Evolutionary conservation across 2,113 vertebrate species (phyloP).

Genomic region (Blennius ocellaris): DNA sequence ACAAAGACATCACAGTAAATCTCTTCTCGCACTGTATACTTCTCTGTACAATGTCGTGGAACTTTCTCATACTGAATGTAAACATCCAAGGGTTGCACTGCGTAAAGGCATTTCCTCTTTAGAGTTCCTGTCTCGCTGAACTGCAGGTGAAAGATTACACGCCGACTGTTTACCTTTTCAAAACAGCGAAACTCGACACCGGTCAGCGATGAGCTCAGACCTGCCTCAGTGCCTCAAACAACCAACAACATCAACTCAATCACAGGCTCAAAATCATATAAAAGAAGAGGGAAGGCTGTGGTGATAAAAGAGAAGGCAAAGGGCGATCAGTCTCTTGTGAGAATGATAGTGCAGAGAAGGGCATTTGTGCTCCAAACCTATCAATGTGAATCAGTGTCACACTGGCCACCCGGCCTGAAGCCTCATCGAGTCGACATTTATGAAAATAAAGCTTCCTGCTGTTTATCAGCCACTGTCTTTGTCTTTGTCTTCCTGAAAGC

Average conservation of each 20-base stretch:
- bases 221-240: slow-evolving; percentile 7
- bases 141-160: background rate
- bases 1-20: slow-evolving; percentile 17
- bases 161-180: slow-evolving; percentile 11
- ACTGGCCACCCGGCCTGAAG: slow-evolving; percentile 38
- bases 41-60: slow-evolving; percentile 30
- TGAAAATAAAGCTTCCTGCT: slow-evolving; percentile 39
- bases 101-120: slow-evolving; percentile 47
- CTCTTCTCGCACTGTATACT: slow-evolving; percentile 36
- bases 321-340: slow-evolving; percentile 50
- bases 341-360: slow-evolving; percentile 79
- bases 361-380: slow-evolving; percentile 70
- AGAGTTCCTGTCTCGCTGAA: background rate
- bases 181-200: slow-evolving; percentile 34
- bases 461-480: slow-evolving; percentile 12
- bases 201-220: slow-evolving; percentile 8
- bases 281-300: slow-evolving; percentile 28
- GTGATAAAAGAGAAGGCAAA: slow-evolving; percentile 40
- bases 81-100: slow-evolving; percentile 53
- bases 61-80: slow-evolving; percentile 48
- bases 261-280: slow-evolving; percentile 27
- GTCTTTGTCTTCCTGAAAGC: background rate
- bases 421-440: slow-evolving; percentile 32
- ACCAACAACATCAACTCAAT: slow-evolving; percentile 22
- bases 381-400: slow-evolving; percentile 47